Conservation (phyloP, 1,140 invertebrate species). For the Trigoniulus corallinus region DNA sequence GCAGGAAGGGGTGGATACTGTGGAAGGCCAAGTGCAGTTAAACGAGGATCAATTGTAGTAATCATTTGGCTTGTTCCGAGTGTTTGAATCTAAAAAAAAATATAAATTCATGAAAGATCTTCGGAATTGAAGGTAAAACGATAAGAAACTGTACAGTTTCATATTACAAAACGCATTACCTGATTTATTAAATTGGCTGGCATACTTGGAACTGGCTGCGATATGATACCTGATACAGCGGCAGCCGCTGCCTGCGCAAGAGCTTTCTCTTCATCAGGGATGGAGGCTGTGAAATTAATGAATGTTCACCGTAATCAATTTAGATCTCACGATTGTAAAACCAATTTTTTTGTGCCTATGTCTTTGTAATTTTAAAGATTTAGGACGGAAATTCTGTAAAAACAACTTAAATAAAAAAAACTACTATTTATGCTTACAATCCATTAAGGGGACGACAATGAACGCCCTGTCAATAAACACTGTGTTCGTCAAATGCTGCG, state of each 20-base stretch:
- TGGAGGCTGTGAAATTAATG: slow-evolving; percentile 43
- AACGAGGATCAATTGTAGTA: slow-evolving; percentile 74
- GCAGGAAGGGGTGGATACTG: slow-evolving; percentile 84
- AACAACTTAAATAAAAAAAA: no score
- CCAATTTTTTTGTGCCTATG: not conserved
- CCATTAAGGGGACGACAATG: slow-evolving; percentile 77
- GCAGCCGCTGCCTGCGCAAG: slow-evolving; percentile 76
- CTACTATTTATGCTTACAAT: slow-evolving; percentile 31
- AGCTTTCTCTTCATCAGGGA: slow-evolving; percentile 87
- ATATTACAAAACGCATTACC: slow-evolving; percentile 17
- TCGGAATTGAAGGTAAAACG: no score
- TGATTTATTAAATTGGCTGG: slow-evolving; percentile 74
- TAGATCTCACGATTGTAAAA: no score
- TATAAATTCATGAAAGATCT: no score
- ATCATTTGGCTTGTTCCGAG: slow-evolving; percentile 64
- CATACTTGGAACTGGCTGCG: slow-evolving; percentile 59
- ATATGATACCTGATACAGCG: slow-evolving; percentile 49
- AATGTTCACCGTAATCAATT: no score
- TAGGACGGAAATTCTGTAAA: no score
- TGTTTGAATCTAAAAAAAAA: slow-evolving; percentile 48
- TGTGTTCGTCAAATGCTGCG: slow-evolving; percentile 95
- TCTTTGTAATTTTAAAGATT: not conserved
- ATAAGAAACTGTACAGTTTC: not conserved
- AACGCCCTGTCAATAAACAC: slow-evolving; percentile 96
- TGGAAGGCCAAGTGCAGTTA: slow-evolving; percentile 66